Conservation (phyloP, 2,113 vertebrate species). For the Sitta europaea region DNA sequence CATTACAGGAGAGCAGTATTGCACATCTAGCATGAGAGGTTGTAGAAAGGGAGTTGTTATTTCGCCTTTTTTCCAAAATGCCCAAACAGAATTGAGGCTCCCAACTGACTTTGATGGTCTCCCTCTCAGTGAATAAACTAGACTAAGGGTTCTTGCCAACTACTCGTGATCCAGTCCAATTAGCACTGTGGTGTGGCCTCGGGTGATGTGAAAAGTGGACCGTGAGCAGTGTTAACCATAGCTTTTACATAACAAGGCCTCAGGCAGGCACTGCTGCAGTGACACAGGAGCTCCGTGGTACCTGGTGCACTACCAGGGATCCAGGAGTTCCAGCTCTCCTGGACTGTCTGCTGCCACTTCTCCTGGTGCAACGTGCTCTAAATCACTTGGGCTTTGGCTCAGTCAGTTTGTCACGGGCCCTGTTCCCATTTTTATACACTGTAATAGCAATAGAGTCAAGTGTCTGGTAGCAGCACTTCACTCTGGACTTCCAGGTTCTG, state of each 20-base stretch:
- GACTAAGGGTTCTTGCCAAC: constrained; percentile 3
- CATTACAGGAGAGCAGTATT: constrained; percentile 10
- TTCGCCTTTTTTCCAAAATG: background rate
- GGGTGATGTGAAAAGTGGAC: background rate
- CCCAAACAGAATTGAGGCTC: background rate
- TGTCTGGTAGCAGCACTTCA: background rate
- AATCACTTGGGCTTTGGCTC: background rate
- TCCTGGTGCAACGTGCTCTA: background rate
- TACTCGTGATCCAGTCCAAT: constrained; percentile 12
- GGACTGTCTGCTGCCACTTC: background rate
- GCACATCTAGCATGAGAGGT: background rate
- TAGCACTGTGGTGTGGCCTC: background rate
- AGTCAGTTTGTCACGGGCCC: background rate
- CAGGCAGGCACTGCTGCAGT: constrained; percentile 33
- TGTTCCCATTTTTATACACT: background rate
- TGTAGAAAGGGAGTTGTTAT: background rate
- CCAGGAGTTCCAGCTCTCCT: background rate
- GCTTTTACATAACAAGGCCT: constrained; percentile 64
- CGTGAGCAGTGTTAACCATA: constrained; percentile 32
- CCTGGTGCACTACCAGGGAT: background rate
- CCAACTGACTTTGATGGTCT: background rate
- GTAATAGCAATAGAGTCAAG: background rate
- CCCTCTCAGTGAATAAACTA: constrained; percentile 26
- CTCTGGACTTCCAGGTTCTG: background rate
- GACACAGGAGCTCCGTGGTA: background rate